Base-by-base conservation (phyloP, 2,797 vertebrate species). In the Caiman crocodilus region DNA sequence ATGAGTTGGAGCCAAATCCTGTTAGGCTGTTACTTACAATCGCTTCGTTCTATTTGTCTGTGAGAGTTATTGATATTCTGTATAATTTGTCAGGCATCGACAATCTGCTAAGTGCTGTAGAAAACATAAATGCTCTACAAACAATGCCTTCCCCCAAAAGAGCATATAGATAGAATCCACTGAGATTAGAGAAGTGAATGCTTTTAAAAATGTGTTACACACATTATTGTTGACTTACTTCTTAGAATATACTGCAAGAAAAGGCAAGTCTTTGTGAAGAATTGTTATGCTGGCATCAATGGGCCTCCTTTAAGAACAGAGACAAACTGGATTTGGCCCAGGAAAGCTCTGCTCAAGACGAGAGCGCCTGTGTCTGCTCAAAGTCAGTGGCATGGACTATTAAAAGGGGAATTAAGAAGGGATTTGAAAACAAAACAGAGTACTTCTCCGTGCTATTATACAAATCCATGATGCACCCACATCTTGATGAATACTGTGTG, bases 41-140 rank as follows among this genome's bases (percentile, higher is more conserved):
- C 0, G 20, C 9, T 14, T 35, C 20, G 2, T 58, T 77, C 28
- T 64, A 0, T 50, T 74, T 69, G 5, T 32, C 21, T 16, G 50
- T 23, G 11, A 87, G 57, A 2, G 1, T 25, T 76, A 30, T 4
- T 73, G 60, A 58, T 76, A 60, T 12, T 67, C 26, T 76, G 7
- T 5, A 26, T 56, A 84, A 71, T 82, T 80, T 78, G 1, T 67
- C 69, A 84, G 25, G 2, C 4, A 1, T 2, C 67, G 32, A 67
- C 25, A 74, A 15, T 50, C 42, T 50, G 42, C 42, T 50, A 50
- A 50, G 4, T 60, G 7, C 14, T 14, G n/a, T 15, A 81, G 30
- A 85, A 90, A 63, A 89, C 5, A 79, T 4, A 63, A 84, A 28
- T 2, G 21, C 10, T 50, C 4, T 2, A 56, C 25, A 32, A 61